Evolutionary conservation across 1,140 invertebrate species (phyloP).

Genomic region (Papilio polytes): DNA sequence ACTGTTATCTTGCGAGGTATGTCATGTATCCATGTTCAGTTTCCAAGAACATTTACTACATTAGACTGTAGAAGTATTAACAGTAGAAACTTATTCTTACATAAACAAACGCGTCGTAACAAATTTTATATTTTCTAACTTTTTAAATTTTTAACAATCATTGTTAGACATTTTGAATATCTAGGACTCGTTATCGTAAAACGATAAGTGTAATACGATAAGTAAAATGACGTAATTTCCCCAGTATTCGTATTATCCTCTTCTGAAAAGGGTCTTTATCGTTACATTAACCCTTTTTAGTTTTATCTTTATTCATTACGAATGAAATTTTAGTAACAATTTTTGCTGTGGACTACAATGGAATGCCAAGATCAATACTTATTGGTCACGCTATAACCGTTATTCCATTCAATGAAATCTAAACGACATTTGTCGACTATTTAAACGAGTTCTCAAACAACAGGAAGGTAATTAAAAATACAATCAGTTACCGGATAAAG

Average conservation of each 20-base stretch:
- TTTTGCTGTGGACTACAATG: background rate
- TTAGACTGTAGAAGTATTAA: background rate
- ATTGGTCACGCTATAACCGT: background rate
- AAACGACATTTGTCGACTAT: background rate
- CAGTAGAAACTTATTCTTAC: background rate
- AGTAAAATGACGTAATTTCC: background rate
- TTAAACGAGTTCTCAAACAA: background rate
- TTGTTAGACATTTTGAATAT: background rate
- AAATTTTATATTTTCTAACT: background rate
- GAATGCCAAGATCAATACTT: background rate
- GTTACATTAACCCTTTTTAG: background rate
- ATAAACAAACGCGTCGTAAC: background rate
- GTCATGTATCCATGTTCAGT: background rate
- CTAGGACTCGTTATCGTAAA: background rate
- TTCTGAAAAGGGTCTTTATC: background rate
- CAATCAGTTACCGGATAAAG: slow-evolving; percentile 34
- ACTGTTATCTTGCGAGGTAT: background rate
- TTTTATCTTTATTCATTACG: background rate
- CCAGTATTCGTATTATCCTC: background rate
- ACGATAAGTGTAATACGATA: background rate
- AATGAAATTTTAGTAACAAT: background rate
- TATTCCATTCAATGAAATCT: background rate
- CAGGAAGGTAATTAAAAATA: slow-evolving; percentile 32
- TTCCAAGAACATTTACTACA: too few species aligned
- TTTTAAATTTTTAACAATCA: background rate